phyloP scores from a whole-genome alignment of 1,140 invertebrate genomes.

The Drosophila trapezifrons region DNA sequence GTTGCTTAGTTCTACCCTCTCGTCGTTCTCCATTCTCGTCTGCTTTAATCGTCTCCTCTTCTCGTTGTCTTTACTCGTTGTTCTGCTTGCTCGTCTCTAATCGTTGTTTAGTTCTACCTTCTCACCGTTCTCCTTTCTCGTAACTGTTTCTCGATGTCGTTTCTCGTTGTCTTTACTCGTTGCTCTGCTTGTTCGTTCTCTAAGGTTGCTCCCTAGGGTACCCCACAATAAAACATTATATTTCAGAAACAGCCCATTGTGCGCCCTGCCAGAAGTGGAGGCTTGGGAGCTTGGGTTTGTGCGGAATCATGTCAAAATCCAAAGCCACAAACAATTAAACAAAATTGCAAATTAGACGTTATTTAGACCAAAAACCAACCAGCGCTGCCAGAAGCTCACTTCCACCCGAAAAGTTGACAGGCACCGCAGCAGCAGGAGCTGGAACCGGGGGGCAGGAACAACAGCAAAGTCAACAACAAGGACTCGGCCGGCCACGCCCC shows the following conservation, averaged over 20 bases:
- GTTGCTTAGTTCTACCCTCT: too few species aligned
- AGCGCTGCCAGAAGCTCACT: constrained; percentile 48
- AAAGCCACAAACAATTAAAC: constrained; percentile 81
- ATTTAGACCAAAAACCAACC: constrained; percentile 71
- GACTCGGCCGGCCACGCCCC: constrained; percentile 58
- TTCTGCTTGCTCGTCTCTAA: too few species aligned
- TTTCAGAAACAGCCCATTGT: neutral
- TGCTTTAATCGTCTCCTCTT: neutral
- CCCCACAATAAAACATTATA: neutral
- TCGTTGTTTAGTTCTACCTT: too few species aligned
- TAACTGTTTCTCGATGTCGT: too few species aligned
- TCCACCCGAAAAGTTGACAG: constrained; percentile 57
- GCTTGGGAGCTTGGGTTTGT: constrained; percentile 17
- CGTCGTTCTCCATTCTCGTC: too few species aligned
- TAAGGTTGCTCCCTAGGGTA: too few species aligned
- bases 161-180: neutral
- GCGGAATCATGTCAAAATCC: constrained; percentile 75
- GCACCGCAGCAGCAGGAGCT: constrained; percentile 11
- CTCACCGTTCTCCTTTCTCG: too few species aligned
- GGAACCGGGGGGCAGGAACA: constrained; percentile 1
- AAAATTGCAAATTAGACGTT: constrained; percentile 82
- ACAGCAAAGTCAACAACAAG: constrained; percentile 26
- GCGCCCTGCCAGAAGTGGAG: neutral
- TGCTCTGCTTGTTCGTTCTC: neutral
- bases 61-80: neutral